Evolutionary conservation across 2,888 invertebrate genomes (phyloP).

Genomic region (Embidobia sp.): DNA sequence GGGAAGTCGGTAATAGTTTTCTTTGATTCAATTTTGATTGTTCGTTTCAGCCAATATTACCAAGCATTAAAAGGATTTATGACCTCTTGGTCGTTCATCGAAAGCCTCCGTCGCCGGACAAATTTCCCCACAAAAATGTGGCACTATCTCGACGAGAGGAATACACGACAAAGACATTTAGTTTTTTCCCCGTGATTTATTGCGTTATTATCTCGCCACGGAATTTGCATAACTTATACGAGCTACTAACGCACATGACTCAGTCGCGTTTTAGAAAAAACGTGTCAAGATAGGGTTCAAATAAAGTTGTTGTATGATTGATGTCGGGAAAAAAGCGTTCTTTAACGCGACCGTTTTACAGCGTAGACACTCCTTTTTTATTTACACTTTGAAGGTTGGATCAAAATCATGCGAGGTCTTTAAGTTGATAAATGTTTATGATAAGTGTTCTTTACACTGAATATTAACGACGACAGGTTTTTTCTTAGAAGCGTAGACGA

Average conservation of each 20-base stretch:
- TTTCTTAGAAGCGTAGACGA: no score
- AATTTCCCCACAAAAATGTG: slow-evolving; percentile 19
- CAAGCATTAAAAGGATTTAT: slow-evolving; percentile 9
- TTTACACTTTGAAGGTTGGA: no score
- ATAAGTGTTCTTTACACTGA: no score
- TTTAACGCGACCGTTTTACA: no score
- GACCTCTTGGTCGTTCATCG: not conserved
- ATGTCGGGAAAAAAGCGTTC: slow-evolving; percentile 18
- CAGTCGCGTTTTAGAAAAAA: slow-evolving; percentile 13
- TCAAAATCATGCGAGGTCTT: no score
- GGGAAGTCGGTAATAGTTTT: no score
- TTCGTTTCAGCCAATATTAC: no score
- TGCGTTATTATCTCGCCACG: slow-evolving; percentile 12
- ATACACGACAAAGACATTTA: slow-evolving; percentile 27
- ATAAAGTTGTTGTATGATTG: slow-evolving; percentile 18
- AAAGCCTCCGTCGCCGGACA: slow-evolving; percentile 11
- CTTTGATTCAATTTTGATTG: no score
- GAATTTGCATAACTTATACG: slow-evolving; percentile 25
- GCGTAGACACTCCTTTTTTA: no score
- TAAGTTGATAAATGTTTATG: no score
- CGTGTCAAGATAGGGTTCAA: slow-evolving; percentile 22
- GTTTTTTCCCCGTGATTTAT: slow-evolving; percentile 30
- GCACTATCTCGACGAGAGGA: not conserved
- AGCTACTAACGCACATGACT: slow-evolving; percentile 7
- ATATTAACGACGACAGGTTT: no score